Conservation (phyloP, 1,140 invertebrate genomes). For the Scaptodrosophila lebanonensis region DNA sequence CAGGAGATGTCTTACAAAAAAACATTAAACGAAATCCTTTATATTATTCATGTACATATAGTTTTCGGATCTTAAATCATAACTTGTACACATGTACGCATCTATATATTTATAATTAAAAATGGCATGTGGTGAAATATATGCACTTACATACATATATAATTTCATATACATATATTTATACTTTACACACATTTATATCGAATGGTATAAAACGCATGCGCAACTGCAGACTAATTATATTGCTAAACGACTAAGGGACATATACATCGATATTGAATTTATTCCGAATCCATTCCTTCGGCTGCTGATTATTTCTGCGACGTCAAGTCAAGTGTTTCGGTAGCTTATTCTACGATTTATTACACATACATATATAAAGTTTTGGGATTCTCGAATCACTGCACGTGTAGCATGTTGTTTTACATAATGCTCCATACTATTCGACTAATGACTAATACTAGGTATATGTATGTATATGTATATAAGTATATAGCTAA, state of each 20-base stretch:
- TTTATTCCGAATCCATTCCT: conserved; percentile 43
- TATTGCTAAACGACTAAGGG: no score
- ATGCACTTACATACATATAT: conserved; percentile 54
- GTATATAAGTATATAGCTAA: no score
- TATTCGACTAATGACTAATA: conserved; percentile 69
- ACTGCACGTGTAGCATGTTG: conserved; percentile 71
- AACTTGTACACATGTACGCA: conserved; percentile 15
- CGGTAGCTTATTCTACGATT: conserved; percentile 41
- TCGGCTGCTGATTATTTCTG: conserved; percentile 13
- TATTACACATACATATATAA: conserved; percentile 69
- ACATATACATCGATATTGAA: conserved; percentile 32
- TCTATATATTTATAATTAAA: conserved; percentile 44
- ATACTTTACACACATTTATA: conserved; percentile 67
- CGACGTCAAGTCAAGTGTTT: not conserved
- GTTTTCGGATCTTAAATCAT: conserved; percentile 49
- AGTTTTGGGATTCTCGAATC: conserved; percentile 69
- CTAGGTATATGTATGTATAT: conserved; percentile 51
- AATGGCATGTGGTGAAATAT: conserved; percentile 62
- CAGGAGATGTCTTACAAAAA: conserved; percentile 60
- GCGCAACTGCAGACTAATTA: no score
- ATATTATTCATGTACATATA: conserved; percentile 54
- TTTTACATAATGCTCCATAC: conserved; percentile 71
- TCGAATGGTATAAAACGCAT: conserved; percentile 64
- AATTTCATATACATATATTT: conserved; percentile 65
- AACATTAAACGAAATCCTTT: conserved; percentile 59